Evolutionary conservation across 1,140 invertebrate genomes (phyloP), one percentile per base, ranked within the genome.

Genomic region (Eubasilissa regina): DNA sequence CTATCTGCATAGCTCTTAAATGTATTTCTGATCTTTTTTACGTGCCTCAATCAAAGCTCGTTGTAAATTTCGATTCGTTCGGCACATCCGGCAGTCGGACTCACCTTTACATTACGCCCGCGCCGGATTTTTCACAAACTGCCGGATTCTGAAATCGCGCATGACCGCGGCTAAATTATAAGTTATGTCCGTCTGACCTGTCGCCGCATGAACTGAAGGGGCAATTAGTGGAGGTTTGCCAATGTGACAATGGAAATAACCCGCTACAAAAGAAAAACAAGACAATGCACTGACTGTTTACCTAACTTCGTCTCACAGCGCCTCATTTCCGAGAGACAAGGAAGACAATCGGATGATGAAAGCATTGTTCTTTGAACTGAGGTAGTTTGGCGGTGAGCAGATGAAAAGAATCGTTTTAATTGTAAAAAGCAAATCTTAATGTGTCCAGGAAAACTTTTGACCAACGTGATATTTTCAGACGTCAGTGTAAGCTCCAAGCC

Each of bases 301-400:
- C 17, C 51, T 53, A 9, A 19, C 48, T 25, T 17, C 19, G 19
- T 51, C 17, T 25, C 47, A 35, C 13, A 47, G 25, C 48, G 68
- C 15, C 68, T 19, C 45, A 72, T 13, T 53, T 72, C 15, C 15
- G 6, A 72, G 51, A 72, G 51, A 72, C 68, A 72, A 72, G 68
- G 68, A 72, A 72, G 51, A 72, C 68, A 72, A 72, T 72, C 43
- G 19, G 68, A 48, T 53, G 68, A 19, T 48, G 68, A 53, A 53
- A 53, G 45, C 68, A 72, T 72, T 72, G 68, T 72, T 51, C 68
- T 72, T 19, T 17, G 15, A 72, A 66, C 55, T 58, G 55, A 58
- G n/a, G 35, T 66, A 10, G 44, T 17, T 44, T 44, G 45, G 51
- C 68, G 35, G 21, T 35, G 60, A 25, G 35, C 43, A 44, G 60